Evolutionary conservation across 2,888 invertebrate species (phyloP).

Genomic region (Lithodes maja): DNA sequence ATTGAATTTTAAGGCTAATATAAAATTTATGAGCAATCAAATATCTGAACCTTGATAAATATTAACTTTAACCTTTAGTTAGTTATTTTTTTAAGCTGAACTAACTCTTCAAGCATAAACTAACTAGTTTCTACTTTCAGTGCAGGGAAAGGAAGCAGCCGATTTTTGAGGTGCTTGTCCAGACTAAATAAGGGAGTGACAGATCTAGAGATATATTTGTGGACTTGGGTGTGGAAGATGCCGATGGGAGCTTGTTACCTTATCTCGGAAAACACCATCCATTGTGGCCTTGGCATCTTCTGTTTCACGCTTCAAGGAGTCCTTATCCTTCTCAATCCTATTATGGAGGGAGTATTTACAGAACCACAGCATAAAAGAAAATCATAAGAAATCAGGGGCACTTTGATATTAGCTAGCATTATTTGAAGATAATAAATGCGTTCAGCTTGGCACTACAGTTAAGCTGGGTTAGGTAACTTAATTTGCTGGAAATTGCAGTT

Average conservation of each 20-base stretch:
- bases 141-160: conserved; percentile 4
- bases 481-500: conserved; percentile 6
- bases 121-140: too few species aligned
- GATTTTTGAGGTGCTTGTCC: neutral
- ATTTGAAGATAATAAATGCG: neutral
- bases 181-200: neutral
- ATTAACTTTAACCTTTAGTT: too few species aligned
- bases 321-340: conserved; percentile 70
- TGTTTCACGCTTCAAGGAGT: conserved; percentile 63
- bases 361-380: conserved; percentile 33
- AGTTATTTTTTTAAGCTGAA: too few species aligned
- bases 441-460: conserved; percentile 3
- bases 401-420: conserved; percentile 38
- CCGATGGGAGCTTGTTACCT: conserved; percentile 50
- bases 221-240: neutral
- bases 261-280: conserved; percentile 66
- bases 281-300: conserved; percentile 68
- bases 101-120: too few species aligned
- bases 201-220: neutral
- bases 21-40: too few species aligned
- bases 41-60: too few species aligned
- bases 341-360: conserved; percentile 15
- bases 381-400: conserved; percentile 25
- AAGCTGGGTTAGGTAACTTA: conserved; percentile 23
- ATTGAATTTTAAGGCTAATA: too few species aligned